Base-by-base conservation (phyloP, 1,140 invertebrate species). In the Ceratina calcarata region DNA sequence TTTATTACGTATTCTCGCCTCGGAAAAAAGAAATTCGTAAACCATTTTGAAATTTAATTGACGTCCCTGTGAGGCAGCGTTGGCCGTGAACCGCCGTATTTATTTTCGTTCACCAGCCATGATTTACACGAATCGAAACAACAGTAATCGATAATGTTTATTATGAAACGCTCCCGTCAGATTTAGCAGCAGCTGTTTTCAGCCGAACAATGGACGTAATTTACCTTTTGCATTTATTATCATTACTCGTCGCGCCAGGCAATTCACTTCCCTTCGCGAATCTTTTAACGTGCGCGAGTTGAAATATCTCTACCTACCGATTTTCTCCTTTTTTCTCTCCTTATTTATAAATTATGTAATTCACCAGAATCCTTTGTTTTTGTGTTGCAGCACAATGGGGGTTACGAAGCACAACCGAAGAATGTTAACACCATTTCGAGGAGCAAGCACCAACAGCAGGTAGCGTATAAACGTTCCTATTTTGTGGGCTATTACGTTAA, bases 341-440 rank as follows among this genome's bases (percentile, higher is more conserved):
- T 68, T 27, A 0, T 27, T 0, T 16, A 4, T 16, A 0, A 49
- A n/a, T 18, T 62, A 2, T 55, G 12, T 72, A 64, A 71, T n/a
- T 51, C 18, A 22, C 12, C 37, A 15, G 7, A 24, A 12, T n/a
- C 15, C 18, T 60, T 75, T 12, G 37, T 45, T 49, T 77, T 86
- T 83, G 67, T 91, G 82, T 93, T 93, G 27, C 90, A 93, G 92
- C 91, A 93, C 87, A 93, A 93, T 91, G 91, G 91, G 64, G 88
- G 89, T 37, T 92, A 92, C 82, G 90, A 93, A 51, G 53, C 89
- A 13, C 90, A 90, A 68, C 81, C 90, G 82, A 91, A 91, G 86
- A 91, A 89, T 70, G 86, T 83, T 71, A 90, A 89, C 70, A 80
- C 79, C 67, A 83, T 89, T 64, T 68, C 87, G 37, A 87, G 89